Percentiles rank a stretch among this genome's conserved stretches.
Conservation (phyloP, 2,888 invertebrate genomes). For the Epinotia nisella region DNA sequence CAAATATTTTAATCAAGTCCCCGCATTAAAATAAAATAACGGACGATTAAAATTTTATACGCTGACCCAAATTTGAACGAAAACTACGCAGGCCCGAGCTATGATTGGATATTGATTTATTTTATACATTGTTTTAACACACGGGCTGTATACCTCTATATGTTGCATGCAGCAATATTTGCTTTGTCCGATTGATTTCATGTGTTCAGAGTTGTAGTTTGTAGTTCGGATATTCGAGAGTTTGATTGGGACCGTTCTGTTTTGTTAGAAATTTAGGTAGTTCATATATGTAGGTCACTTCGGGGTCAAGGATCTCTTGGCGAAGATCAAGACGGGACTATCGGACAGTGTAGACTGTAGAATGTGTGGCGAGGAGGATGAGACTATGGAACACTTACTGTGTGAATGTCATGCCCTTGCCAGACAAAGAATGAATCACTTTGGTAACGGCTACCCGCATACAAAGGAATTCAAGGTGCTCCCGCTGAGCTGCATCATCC, state of each 20-base stretch:
- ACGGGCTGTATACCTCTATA: background rate
- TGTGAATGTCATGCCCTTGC: no score
- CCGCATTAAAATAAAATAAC: slow-evolving; percentile 23
- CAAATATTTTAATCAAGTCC: slow-evolving; percentile 30
- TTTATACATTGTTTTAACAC: slow-evolving; percentile 27
- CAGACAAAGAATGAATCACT: no score
- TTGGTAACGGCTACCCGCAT: no score
- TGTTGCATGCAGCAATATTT: slow-evolving; percentile 19
- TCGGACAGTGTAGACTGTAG: no score
- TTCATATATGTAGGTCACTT: no score
- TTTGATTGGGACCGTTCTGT: slow-evolving; percentile 19
- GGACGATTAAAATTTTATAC: slow-evolving; percentile 17
- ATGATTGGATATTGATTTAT: slow-evolving; percentile 35
- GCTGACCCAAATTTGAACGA: slow-evolving; percentile 25
- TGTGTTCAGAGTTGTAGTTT: slow-evolving; percentile 6
- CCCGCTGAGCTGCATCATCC: no score
- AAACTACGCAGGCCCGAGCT: slow-evolving; percentile 24
- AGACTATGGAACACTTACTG: no score
- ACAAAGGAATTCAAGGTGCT: no score
- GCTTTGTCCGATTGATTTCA: slow-evolving; percentile 17
- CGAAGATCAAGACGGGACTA: no score
- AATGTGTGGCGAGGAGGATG: no score
- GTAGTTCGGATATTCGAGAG: slow-evolving; percentile 11
- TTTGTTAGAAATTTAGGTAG: background rate
- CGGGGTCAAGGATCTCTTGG: no score